Evolutionary conservation across 92 coral and sea anemone genomes (phyloP).

Genomic region (Actinostola sp.): DNA sequence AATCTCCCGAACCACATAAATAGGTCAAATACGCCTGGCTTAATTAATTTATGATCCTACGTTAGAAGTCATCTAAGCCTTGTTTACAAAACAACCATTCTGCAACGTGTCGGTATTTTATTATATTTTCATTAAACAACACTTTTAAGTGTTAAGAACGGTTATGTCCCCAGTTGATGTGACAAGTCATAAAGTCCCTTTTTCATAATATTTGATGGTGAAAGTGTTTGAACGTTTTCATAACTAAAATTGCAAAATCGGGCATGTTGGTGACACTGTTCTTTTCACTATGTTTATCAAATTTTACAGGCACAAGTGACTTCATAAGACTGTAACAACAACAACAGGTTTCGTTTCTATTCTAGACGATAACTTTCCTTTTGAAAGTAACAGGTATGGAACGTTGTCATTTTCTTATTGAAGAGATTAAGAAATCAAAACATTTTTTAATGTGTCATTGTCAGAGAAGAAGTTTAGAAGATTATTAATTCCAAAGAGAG

Average conservation of each 20-base stretch:
- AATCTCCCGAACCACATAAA: background rate
- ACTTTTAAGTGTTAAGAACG: too few relatives aligned
- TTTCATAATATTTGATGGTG: too few relatives aligned
- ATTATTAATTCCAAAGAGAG: too few relatives aligned
- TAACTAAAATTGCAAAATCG: too few relatives aligned
- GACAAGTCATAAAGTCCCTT: too few relatives aligned
- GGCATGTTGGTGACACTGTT: too few relatives aligned
- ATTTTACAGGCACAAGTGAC: background rate
- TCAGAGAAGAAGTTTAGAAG: too few relatives aligned
- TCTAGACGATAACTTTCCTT: background rate
- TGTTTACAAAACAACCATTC: background rate
- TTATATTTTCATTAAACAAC: background rate
- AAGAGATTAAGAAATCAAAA: background rate
- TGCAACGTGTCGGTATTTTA: background rate
- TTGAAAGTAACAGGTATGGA: background rate
- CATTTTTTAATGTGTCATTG: background rate
- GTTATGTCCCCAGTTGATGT: too few relatives aligned
- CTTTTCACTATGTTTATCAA: too few relatives aligned
- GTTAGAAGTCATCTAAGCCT: background rate
- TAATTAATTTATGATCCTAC: constrained; percentile 5
- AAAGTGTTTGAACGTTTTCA: too few relatives aligned
- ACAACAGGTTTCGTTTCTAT: background rate
- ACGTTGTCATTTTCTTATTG: background rate
- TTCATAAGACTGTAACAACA: background rate
- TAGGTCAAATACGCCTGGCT: background rate